Evolutionary conservation across 2,113 vertebrate genomes (phyloP), one percentile per base, ranked within the genome.

Genomic region (Synodontis membranacea): DNA sequence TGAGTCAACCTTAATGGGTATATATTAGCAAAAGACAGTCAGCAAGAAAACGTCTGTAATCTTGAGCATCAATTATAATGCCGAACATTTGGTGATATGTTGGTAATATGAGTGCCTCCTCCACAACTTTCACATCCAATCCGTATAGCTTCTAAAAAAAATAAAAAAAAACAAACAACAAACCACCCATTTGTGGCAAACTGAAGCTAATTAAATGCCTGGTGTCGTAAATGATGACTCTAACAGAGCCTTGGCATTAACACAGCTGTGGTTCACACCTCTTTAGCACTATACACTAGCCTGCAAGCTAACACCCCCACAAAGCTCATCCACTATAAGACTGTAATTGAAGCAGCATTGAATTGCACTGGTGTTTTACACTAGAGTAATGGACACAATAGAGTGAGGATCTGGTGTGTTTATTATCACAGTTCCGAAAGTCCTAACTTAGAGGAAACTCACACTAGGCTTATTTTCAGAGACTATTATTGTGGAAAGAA

Each of bases 401-500:
- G 5, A 78, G 25, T 34, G 42, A 23, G 46, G 44, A 86, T 56
- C 84, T 80, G 62, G 23, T 39, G 37, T 21, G 72, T 62, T 86
- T 52, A 86, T 82, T 50, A 80, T 86, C 42, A 46, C 80, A 74
- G 42, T 17, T 76, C 28, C n/a, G 28, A 50, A 44, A 74, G 70
- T 44, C 23, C 54, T 84, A 54, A 84, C 70, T 46, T 46, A 79
- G 21, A 50, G 14, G 10, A 85, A 85, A 64, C 25, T 50, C 52
- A 62, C 62, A 83, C 83, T 64, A 84, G 52, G 74, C 52, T 50
- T 70, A 62, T 54, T 60, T 78, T 62, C 72, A 50, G 39, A 82
- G 37, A 74, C 80, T 79, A 25, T 37, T 31, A 70, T 66, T 83
- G 74, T 64, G 81, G 56, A 54, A 15, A 44, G 1, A 54, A 54